A percentile compares a stretch with the other conserved stretches of the same genome.
Conservation (phyloP, 1,140 invertebrate genomes). For the Conus betulinus region DNA sequence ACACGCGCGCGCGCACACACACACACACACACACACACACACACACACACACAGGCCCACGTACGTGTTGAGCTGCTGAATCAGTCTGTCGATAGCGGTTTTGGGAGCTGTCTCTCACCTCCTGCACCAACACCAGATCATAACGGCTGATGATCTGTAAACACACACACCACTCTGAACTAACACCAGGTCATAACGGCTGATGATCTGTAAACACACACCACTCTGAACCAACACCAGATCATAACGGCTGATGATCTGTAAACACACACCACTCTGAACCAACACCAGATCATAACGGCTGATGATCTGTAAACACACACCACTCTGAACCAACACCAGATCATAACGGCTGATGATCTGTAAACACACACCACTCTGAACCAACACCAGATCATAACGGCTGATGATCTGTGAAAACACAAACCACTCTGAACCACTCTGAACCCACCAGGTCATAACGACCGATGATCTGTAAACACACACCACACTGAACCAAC, state of each 20-base stretch:
- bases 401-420: no score
- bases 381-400: no score
- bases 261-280: background rate
- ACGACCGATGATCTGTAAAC: background rate
- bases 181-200: background rate
- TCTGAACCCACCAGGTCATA: background rate
- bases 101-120: conserved; percentile 59
- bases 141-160: conserved; percentile 61
- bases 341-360: conserved; percentile 57
- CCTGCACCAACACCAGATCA: conserved; percentile 63
- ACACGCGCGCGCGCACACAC: background rate
- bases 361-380: no score
- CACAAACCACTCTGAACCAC: no score
- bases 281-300: no score
- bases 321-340: conserved; percentile 21
- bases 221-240: background rate
- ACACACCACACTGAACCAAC: no score
- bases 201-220: background rate
- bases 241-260: background rate
- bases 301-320: no score
- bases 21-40: conserved; percentile 12
- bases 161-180: background rate
- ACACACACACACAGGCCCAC: no score
- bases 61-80: conserved; percentile 43
- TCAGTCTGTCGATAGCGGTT: conserved; percentile 45